phyloP scores from a whole-genome alignment of 2,888 invertebrate genomes.

The Taphrorychus bicolor region DNA sequence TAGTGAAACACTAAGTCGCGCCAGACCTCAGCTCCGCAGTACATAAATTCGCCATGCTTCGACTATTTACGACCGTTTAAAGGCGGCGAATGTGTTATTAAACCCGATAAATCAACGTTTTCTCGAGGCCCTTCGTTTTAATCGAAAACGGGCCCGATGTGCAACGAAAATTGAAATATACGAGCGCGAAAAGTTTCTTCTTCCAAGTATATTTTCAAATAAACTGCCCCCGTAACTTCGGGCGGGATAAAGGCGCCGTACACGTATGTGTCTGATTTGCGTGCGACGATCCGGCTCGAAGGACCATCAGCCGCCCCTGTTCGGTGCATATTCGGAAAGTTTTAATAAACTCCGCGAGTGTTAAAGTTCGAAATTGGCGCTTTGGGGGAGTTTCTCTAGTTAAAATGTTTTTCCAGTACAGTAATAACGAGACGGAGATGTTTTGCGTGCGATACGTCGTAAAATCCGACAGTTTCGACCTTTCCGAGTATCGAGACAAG shows the following conservation, averaged over 20 bases:
- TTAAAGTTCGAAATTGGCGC: background rate
- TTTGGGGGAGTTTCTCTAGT: background rate
- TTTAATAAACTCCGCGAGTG: background rate
- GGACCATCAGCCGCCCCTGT: background rate
- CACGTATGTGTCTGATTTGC: background rate
- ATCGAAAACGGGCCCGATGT: constrained; percentile 15
- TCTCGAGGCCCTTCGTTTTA: constrained; percentile 25
- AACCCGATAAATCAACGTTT: constrained; percentile 19
- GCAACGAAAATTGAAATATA: constrained; percentile 25
- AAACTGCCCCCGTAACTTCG: constrained; percentile 13
- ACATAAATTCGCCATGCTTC: background rate
- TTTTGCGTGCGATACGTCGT: background rate
- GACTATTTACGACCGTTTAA: background rate
- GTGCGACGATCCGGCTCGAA: background rate
- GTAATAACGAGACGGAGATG: background rate
- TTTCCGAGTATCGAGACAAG: background rate
- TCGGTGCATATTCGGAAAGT: background rate
- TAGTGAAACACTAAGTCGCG: no score
- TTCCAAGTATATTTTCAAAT: constrained; percentile 22
- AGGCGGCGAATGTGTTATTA: constrained; percentile 10
- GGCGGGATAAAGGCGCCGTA: background rate
- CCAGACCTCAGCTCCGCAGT: background rate
- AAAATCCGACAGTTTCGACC: background rate
- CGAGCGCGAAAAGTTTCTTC: constrained; percentile 16
- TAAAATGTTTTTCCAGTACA: background rate